phyloP scores from a whole-genome alignment of 2,113 vertebrate species.

The Thymallus thymallus region DNA sequence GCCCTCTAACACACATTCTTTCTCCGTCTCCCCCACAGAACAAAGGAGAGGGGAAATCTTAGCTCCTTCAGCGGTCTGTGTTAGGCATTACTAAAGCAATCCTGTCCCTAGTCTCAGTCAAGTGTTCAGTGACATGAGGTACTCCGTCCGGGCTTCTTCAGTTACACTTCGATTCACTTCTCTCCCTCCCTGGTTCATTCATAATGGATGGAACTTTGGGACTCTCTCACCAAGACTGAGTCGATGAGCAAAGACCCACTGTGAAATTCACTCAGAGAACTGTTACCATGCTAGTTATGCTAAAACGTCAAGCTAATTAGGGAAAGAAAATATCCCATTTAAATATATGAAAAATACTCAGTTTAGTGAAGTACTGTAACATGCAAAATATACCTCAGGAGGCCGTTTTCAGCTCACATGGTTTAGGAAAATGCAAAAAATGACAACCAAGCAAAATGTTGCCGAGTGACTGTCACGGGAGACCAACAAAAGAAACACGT shows the following conservation, averaged over 20 bases:
- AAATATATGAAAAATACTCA: not conserved
- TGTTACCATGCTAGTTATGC: not conserved
- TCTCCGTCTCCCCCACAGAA: constrained; percentile 64
- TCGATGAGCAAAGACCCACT: constrained; percentile 49
- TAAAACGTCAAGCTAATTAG: not conserved
- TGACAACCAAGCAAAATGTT: constrained; percentile 60
- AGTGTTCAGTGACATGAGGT: constrained; percentile 71
- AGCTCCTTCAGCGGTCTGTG: constrained; percentile 61
- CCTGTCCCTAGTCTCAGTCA: constrained; percentile 74
- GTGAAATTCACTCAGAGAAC: constrained; percentile 14
- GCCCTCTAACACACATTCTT: constrained; percentile 6
- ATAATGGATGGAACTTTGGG: constrained; percentile 68
- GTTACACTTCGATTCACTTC: constrained; percentile 64
- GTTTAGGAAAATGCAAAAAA: constrained; percentile 5
- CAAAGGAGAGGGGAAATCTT: constrained; percentile 55
- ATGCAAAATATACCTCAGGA: constrained; percentile 44
- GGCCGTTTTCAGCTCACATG: constrained; percentile 54
- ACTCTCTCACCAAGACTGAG: constrained; percentile 59
- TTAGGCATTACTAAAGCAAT: constrained; percentile 59
- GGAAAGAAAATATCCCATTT: not conserved
- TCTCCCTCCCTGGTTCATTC: constrained; percentile 60
- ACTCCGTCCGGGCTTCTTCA: constrained; percentile 71
- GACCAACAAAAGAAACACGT: constrained; percentile 53
- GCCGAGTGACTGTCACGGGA: constrained; percentile 45
- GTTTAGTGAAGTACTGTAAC: not conserved